phyloP scores from a whole-genome alignment of 2,113 vertebrate species.

The Colius striatus region DNA sequence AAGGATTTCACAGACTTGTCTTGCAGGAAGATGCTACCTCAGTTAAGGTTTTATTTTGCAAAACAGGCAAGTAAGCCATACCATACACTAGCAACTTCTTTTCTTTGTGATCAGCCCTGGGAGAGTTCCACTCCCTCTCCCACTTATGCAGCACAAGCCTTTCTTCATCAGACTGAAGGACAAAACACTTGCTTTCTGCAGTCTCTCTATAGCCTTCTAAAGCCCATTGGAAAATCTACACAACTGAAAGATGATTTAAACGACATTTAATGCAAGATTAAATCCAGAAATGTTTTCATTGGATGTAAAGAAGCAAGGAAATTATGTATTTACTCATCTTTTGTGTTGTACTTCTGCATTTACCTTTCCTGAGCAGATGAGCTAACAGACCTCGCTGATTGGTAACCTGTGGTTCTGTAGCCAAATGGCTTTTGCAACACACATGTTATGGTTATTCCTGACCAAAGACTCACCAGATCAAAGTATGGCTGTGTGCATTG shows the following conservation, averaged over 20 bases:
- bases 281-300: not conserved
- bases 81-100: not conserved
- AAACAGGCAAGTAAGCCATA: not conserved
- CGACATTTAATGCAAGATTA: not conserved
- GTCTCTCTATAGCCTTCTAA: not conserved
- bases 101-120: not conserved
- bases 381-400: not conserved
- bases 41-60: not conserved
- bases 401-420: not conserved
- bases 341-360: not conserved
- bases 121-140: not conserved
- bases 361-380: not conserved
- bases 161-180: not conserved
- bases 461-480: not conserved
- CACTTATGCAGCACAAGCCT: not conserved
- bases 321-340: not conserved
- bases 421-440: not conserved
- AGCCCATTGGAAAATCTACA: not conserved
- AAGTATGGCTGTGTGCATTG: not conserved
- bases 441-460: not conserved
- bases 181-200: not conserved
- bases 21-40: not conserved
- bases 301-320: not conserved
- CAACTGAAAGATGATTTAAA: not conserved
- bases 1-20: not conserved